phyloP scores from a whole-genome alignment of 2,888 invertebrate species.

The Drymonia ruficornis region DNA sequence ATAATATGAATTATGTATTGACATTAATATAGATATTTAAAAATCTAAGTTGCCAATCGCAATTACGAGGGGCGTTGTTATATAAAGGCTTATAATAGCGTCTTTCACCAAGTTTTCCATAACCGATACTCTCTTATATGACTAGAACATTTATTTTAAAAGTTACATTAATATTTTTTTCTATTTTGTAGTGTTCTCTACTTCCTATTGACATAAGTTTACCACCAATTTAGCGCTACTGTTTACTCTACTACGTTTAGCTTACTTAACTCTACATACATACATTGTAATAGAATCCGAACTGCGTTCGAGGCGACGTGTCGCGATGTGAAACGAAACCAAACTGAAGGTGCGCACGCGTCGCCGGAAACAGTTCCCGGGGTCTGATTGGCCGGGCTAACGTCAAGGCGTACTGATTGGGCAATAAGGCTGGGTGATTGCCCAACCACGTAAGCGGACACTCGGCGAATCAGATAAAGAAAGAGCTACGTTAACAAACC shows the following conservation, averaged over 20 bases:
- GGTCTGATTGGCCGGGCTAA: conserved; percentile 69
- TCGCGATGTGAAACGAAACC: conserved; percentile 47
- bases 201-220: conserved; percentile 83
- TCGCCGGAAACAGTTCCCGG: conserved; percentile 64
- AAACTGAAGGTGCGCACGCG: conserved; percentile 56
- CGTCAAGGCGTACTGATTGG: conserved; percentile 86
- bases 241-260: conserved; percentile 68
- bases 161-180: conserved; percentile 69
- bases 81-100: conserved; percentile 82
- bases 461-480: conserved; percentile 70
- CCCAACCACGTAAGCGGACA: conserved; percentile 87
- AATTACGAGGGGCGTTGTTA: conserved; percentile 72
- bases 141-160: conserved; percentile 78
- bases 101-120: conserved; percentile 82
- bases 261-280: conserved; percentile 83
- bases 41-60: conserved; percentile 82
- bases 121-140: conserved; percentile 73
- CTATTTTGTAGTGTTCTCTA: conserved; percentile 73
- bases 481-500: conserved; percentile 42
- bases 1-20: conserved; percentile 68
- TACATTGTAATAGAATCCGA: conserved; percentile 73
- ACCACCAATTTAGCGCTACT: conserved; percentile 81
- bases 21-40: conserved; percentile 69
- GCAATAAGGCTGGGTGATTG: conserved; percentile 90
- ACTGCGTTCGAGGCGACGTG: conserved; percentile 60